Base-by-base conservation (phyloP, 1,140 invertebrate species). In the Anoplophora glabripennis region DNA sequence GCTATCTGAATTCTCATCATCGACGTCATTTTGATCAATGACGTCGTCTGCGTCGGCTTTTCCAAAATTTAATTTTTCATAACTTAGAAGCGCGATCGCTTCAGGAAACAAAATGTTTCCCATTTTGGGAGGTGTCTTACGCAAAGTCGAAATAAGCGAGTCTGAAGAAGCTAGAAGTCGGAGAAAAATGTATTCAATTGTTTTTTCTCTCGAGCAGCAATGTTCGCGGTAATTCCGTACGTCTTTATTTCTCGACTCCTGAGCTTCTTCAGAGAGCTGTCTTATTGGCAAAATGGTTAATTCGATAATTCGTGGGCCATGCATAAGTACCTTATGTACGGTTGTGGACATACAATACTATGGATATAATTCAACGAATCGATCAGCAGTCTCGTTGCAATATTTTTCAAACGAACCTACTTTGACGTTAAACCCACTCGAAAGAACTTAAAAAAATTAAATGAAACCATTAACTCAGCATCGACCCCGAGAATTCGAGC, bases 401-500 rank as follows among this genome's bases (percentile, higher is more conserved):
- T 48, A 56, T n/a, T 15, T 52, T 38, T 54, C 21, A 21, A 45
- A 54, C 7, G 17, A 11, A 7, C n/a, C 38, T 34, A 15, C 15
- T 21, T 28, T 28, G n/a, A 53, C 11, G 18, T 41, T 21, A 37
- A 21, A 18, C 9, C 52, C 17, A 53, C 52, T 11, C 3, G 37
- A 53, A 9, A 53, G n/a, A 18, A 14, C 33, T 15, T 11, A 15
- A n/a, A 37, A 15, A n/a, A 37, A 36, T 12, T 53, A 53, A 72
- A 70, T n/a, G 57, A 38, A 42, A 62, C 45, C 3, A 76, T 71
- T 7, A 75, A 36, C 12, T 68, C 51, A 37, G 57, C 57, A 53
- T 70, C 59, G 7, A 75, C 36, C 21, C 65, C 66, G 12, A 68
- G 71, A 14, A 76, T 75, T 45, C 66, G 45, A 44, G 67, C 45